Percentiles rank a stretch among this genome's conserved stretches.
Conservation (phyloP, 2,113 vertebrate species). For the Limanda limanda region DNA sequence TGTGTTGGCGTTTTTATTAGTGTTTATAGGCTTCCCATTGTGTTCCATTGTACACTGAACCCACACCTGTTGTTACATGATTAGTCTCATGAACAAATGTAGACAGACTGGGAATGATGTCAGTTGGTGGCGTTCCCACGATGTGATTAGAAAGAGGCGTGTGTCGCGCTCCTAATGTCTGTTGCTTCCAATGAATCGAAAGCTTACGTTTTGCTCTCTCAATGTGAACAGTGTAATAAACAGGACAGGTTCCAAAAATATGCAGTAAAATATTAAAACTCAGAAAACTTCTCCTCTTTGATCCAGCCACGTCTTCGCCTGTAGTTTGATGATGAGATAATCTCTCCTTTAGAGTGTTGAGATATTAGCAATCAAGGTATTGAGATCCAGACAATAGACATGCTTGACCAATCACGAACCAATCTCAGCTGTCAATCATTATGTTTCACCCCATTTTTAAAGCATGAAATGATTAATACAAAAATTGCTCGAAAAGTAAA, state of each 20-base stretch:
- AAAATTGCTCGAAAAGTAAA: too few species aligned
- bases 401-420: too few species aligned
- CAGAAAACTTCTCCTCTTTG: not conserved
- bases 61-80: not conserved
- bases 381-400: too few species aligned
- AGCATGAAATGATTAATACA: not conserved
- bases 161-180: not conserved
- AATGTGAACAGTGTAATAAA: not conserved
- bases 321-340: conserved; percentile 3
- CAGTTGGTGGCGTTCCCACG: not conserved
- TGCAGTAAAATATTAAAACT: not conserved
- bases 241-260: not conserved
- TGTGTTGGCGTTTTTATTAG: not conserved
- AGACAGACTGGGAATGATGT: not conserved
- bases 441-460: not conserved
- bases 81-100: conserved; percentile 14
- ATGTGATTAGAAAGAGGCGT: not conserved
- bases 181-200: not conserved
- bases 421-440: not conserved
- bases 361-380: too few species aligned
- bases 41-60: not conserved
- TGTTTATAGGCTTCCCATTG: conserved; percentile 13
- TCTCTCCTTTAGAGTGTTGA: not conserved
- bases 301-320: not conserved
- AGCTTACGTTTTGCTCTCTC: not conserved